These are phyloP conservation scores for Fragum fragum DNA, from an alignment of 2,888 invertebrate genomes.

Conservation along the genomic window DNA sequence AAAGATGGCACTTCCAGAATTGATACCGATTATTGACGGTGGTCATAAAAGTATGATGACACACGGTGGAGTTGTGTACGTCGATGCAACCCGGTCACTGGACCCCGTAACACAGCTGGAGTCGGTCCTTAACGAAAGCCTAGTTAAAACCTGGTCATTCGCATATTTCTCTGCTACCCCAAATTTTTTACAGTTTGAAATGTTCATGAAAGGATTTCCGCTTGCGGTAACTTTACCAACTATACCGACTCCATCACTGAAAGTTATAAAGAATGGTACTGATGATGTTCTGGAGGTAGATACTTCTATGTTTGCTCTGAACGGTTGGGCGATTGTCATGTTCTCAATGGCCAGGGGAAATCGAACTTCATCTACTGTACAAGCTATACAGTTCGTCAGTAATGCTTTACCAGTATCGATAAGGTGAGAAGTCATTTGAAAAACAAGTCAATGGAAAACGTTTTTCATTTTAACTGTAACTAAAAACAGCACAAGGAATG, in stretches of 20 bases:
- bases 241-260: not conserved
- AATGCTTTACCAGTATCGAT: constrained; percentile 42
- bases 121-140: constrained; percentile 16
- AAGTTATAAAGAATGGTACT: not conserved
- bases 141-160: constrained; percentile 44
- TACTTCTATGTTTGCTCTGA: constrained; percentile 33
- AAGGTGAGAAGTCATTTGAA: constrained; percentile 24
- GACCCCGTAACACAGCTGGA: constrained; percentile 35
- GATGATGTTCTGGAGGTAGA: constrained; percentile 29
- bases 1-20: constrained; percentile 51
- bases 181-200: not conserved
- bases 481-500: not conserved
- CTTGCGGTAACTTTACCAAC: constrained; percentile 10
- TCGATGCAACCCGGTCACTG: constrained; percentile 45
- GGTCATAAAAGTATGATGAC: constrained; percentile 42
- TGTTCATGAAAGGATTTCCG: constrained; percentile 30
- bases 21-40: constrained; percentile 55
- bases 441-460: no score
- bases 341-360: constrained; percentile 43
- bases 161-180: constrained; percentile 2
- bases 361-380: constrained; percentile 47
- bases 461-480: not conserved
- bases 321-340: constrained; percentile 28
- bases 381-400: constrained; percentile 29
- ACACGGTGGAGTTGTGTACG: constrained; percentile 35